phyloP scores from a whole-genome alignment of 2,113 vertebrate species.

The Pelodiscus sinensis region DNA sequence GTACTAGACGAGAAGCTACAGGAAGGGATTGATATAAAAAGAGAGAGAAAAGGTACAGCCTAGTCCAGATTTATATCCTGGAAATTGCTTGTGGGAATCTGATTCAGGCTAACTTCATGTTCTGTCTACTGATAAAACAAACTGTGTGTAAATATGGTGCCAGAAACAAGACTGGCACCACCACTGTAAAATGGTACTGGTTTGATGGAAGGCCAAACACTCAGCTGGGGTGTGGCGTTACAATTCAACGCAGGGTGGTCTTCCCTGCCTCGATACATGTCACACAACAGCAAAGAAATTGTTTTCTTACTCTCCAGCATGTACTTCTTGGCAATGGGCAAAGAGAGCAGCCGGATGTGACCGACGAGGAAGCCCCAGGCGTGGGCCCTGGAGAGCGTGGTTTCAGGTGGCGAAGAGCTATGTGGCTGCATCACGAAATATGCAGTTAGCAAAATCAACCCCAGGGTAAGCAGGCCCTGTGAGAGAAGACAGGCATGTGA shows the following conservation, averaged over 20 bases:
- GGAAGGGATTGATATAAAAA: conserved; percentile 11
- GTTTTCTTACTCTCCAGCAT: conserved; percentile 87
- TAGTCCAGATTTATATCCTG: background rate
- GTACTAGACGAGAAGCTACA: conserved; percentile 14
- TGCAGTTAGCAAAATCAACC: conserved; percentile 84
- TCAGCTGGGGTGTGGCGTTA: background rate
- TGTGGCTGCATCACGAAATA: conserved; percentile 88
- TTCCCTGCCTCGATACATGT: background rate
- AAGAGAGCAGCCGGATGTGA: conserved; percentile 89
- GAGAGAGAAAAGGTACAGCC: conserved; percentile 5
- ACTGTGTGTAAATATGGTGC: conserved; percentile 41
- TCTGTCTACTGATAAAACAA: background rate
- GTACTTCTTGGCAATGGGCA: conserved; percentile 96
- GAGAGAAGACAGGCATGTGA: conserved; percentile 34
- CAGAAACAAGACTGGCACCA: background rate
- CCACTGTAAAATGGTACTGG: conserved; percentile 4
- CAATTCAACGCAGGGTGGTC: conserved; percentile 49
- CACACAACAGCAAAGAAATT: conserved; percentile 16
- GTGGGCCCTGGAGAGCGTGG: conserved; percentile 79
- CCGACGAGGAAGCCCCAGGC: conserved; percentile 89
- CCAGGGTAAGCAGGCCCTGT: conserved; percentile 85
- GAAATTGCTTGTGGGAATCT: background rate
- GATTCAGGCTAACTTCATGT: background rate
- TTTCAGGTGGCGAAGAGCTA: conserved; percentile 79
- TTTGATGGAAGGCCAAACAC: conserved; percentile 19